Base-by-base conservation (phyloP, 2,888 invertebrate species). In the Cheilosia variabilis region DNA sequence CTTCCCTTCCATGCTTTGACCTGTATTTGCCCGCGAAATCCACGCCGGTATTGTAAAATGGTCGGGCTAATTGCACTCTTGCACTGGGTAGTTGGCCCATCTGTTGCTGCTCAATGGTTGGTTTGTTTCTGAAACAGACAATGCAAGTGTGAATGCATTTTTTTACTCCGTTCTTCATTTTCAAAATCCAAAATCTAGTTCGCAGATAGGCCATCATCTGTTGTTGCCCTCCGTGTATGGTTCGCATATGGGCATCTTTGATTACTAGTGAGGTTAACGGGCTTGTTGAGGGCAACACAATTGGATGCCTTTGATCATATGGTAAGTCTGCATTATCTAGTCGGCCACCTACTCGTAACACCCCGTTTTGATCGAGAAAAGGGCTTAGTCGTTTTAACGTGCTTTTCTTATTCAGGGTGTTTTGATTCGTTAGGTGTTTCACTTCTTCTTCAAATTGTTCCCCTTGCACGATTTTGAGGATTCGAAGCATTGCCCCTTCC, bases 141-240 rank as follows among this genome's bases (percentile, higher is more conserved):
- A 24, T 24, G 24, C 24, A 24, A 24, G 24, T 2, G 2, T 24
- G 19, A 19, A 19, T 19, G 2, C 19, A 19, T 2, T 2, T 19
- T 19, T 19, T 19, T 19, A 19, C 19, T 19, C 19, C 19, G 19
- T 19, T 19, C 19, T 19, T 19, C 19, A 19, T 19, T 19, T 2
- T 19, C 19, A 19, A 1, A 19, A 19, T 19, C 19, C 19, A 19
- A 19, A 19, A 19, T 19, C 19, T 19, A 19, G 19, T 19, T 19
- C 19, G 19, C 19, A 19, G 19, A 19, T 19, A 19, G 19, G 19
- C 19, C 27, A 60, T 53, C 73, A 73, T 73, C 15, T 43, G 63
- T 15, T 41, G 63, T 15, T 55, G 73, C n/a, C 73, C 52, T n/a
- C 63, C 53, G 41, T 73, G 73, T n/a, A 41, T 19, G 2, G 66